Conservation (phyloP, 2,888 invertebrate species). For the Odontomyia ornata region DNA sequence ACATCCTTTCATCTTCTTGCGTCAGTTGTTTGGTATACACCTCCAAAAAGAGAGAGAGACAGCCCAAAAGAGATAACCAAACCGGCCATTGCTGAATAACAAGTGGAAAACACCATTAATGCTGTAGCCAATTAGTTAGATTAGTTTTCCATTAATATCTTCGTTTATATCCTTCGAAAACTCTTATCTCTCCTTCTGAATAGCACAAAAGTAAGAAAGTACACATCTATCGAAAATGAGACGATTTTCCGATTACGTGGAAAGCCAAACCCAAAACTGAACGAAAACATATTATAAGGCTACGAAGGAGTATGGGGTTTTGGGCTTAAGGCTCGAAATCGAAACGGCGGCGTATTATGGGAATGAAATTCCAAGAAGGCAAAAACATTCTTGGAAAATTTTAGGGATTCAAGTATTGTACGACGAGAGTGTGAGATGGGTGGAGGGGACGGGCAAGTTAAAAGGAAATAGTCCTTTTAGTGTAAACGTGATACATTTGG, state of each 20-base stretch:
- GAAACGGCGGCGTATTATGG: not conserved
- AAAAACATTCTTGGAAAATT: not conserved
- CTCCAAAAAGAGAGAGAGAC: not conserved
- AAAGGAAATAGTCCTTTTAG: conserved; percentile 6
- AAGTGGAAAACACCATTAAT: conserved; percentile 41
- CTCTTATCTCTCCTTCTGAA: conserved; percentile 25
- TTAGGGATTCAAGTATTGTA: not conserved
- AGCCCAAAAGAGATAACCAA: no score
- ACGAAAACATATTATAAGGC: not conserved
- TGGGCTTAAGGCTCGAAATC: no score
- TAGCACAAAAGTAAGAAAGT: conserved; percentile 24
- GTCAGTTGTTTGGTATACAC: not conserved
- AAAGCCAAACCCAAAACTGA: not conserved
- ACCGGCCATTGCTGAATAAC: not conserved
- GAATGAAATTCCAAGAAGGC: not conserved
- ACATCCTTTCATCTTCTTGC: not conserved
- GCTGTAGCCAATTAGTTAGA: conserved; percentile 42
- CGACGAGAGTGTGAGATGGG: not conserved
- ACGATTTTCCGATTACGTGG: not conserved
- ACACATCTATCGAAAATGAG: conserved; percentile 23
- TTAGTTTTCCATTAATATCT: conserved; percentile 44
- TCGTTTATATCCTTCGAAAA: conserved; percentile 23
- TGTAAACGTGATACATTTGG: not conserved
- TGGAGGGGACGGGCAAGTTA: not conserved
- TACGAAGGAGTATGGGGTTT: not conserved